Evolutionary conservation across 2,113 vertebrate species (phyloP).

Genomic region (Ahaetulla prasina): DNA sequence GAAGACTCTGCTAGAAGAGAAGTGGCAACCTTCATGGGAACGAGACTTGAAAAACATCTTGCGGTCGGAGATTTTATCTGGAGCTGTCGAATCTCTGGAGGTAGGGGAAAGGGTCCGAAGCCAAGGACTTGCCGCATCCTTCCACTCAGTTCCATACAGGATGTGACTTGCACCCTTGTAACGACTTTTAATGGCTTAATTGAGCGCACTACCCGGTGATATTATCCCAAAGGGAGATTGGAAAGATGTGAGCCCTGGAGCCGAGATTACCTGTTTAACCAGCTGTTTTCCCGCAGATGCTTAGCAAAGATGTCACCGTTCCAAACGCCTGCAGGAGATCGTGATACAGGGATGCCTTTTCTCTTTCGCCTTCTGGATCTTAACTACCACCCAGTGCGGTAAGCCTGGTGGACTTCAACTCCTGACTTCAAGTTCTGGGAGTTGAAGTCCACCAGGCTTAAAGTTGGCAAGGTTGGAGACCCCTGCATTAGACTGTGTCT

Average conservation of each 20-base stretch:
- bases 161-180: neutral
- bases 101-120: too few relatives aligned
- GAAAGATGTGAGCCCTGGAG: too few relatives aligned
- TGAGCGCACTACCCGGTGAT: neutral
- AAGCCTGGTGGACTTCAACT: too few relatives aligned
- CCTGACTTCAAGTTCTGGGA: too few relatives aligned
- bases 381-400: neutral
- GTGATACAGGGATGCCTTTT: neutral
- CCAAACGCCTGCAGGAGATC: neutral
- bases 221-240: neutral
- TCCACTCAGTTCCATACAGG: neutral
- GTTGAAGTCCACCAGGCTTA: too few relatives aligned
- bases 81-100: neutral
- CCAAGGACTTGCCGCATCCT: too few relatives aligned
- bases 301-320: neutral
- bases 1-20: neutral
- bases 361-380: too few relatives aligned
- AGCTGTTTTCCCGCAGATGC: neutral
- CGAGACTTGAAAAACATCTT: neutral
- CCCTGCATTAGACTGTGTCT: neutral
- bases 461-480: too few relatives aligned
- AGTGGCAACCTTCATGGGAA: neutral
- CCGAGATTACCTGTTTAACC: neutral
- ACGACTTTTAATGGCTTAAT: neutral
- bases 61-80: neutral